These are phyloP conservation scores for Larimichthys crocea DNA, from an alignment of 2,113 vertebrate genomes.

Conservation along the genomic window DNA sequence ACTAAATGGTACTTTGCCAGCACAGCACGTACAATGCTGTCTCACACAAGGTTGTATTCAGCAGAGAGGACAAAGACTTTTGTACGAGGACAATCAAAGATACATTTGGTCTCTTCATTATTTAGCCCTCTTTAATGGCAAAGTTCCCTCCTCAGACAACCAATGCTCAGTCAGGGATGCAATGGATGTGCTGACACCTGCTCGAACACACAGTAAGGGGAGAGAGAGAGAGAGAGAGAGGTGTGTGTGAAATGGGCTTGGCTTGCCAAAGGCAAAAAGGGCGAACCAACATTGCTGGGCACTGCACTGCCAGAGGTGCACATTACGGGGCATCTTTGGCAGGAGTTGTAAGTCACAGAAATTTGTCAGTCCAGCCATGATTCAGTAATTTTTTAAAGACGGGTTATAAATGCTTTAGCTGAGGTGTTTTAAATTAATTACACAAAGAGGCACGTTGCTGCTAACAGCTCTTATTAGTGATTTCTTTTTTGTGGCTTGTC, in stretches of 20 bases:
- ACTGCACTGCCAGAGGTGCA: constrained; percentile 46
- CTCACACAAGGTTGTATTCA: not conserved
- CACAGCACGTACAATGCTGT: not conserved
- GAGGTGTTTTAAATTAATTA: constrained; percentile 47
- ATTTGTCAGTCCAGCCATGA: constrained; percentile 10
- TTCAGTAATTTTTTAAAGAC: constrained; percentile 22
- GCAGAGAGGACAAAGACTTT: constrained; percentile 27
- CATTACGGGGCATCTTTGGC: constrained; percentile 31
- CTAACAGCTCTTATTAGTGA: constrained; percentile 19
- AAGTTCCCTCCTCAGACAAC: constrained; percentile 37
- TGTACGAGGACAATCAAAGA: constrained; percentile 13
- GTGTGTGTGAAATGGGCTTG: constrained; percentile 44
- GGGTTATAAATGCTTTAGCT: constrained; percentile 28
- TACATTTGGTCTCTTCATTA: constrained; percentile 55
- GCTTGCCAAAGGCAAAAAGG: constrained; percentile 62
- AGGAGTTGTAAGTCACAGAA: constrained; percentile 32
- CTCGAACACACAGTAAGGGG: constrained; percentile 36
- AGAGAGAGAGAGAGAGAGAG: constrained; percentile 23
- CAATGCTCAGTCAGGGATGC: constrained; percentile 62
- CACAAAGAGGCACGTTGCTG: constrained; percentile 22
- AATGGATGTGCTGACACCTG: constrained; percentile 72
- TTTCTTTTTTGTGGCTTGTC: constrained; percentile 3
- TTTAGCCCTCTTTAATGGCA: constrained; percentile 58
- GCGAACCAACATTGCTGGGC: constrained; percentile 35
- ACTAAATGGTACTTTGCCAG: not conserved